Base-by-base conservation (phyloP, 2,888 invertebrate species). In the Tiphia femorata region DNA sequence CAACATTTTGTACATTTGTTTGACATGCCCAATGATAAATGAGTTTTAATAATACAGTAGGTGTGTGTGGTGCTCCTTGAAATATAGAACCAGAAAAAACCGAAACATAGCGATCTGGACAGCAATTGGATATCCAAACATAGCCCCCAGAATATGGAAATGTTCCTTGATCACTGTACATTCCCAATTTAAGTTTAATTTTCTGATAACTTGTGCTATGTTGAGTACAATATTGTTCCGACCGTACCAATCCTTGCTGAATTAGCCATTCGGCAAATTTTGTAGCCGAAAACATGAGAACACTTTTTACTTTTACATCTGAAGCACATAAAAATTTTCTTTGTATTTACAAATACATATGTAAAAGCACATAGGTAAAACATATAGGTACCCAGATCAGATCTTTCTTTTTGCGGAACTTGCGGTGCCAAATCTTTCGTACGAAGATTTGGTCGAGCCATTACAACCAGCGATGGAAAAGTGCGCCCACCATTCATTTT, bases 11-110 rank as follows among this genome's bases (percentile, higher is more conserved):
- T 0, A 95, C 92, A 64, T 92, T 93, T 0, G 96, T 95, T 80
- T 96, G 95, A 68, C 95, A 95, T 0, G 94, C 89, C 96, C 96
- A 96, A 80, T 95, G 95, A 83, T 96, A 96, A 47, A 96, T 88
- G 0, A 96, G 85, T 74, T 95, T 95, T 0, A 96, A 84, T 6
- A 95, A 85, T 0, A 93, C 91, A 27, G 92, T 91, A 0, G 96
- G 95, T 0, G 93, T 91, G 83, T 95, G 92, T 0, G 92, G 91
- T 1, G 94, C 92, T 0, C 92, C 92, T 83, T 95, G 95, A 76
- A 95, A 96, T 48, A 96, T 87, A 0, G 95, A 95, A 21, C 94
- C 93, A 63, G 90, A 91, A 83, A 94, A 95, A 0, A 95, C 94
- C 0, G 95, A 95, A 3, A 95, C 92, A 78, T 93, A 94, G 41